phyloP scores from a whole-genome alignment of 2,888 invertebrate species.

The Pterobdella sp. region DNA sequence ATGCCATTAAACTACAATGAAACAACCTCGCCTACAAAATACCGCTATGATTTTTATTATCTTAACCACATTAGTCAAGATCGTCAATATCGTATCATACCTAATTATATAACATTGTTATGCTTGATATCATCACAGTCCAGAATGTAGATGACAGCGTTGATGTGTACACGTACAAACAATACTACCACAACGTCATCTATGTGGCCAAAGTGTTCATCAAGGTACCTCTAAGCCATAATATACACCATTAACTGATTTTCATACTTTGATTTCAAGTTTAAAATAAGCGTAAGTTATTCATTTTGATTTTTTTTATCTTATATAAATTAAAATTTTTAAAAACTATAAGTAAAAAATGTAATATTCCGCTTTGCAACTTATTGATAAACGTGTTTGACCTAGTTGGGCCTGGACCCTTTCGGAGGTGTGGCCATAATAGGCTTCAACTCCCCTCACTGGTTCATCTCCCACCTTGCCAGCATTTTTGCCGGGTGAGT shows the following conservation, averaged over 20 bases:
- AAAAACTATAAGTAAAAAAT: too few species aligned
- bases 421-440: conserved; percentile 13
- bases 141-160: conserved; percentile 38
- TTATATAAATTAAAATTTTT: not conserved
- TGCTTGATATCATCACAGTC: not conserved
- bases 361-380: too few species aligned
- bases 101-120: too few species aligned
- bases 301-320: not conserved
- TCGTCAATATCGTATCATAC: too few species aligned
- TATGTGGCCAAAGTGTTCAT: conserved; percentile 75
- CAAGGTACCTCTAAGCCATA: conserved; percentile 40
- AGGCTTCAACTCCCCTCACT: conserved; percentile 24
- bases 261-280: not conserved
- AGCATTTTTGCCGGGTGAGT: conserved; percentile 14
- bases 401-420: conserved; percentile 18
- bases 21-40: too few species aligned
- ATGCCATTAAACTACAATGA: too few species aligned
- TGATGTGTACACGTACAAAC: conserved; percentile 46
- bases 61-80: too few species aligned
- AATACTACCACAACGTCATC: conserved; percentile 68
- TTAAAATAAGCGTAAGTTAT: not conserved
- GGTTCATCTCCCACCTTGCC: conserved; percentile 23
- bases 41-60: too few species aligned
- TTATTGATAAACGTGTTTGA: too few species aligned
- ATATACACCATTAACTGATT: not conserved